Conservation (phyloP, 2,797 vertebrate genomes). For the Hydrolagus colliei region DNA sequence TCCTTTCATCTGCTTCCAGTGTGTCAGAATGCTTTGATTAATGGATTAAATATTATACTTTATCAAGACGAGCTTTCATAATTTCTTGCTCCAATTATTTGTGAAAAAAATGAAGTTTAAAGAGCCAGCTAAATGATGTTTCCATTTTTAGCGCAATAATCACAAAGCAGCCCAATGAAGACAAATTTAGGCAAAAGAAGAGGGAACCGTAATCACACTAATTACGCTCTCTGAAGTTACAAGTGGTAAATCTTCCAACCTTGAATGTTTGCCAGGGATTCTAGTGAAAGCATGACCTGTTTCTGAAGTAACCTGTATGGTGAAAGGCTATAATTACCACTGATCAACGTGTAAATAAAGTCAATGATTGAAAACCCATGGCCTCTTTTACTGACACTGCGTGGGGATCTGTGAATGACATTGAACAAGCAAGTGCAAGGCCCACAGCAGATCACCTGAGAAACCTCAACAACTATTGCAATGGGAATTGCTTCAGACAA, state of each 20-base stretch:
- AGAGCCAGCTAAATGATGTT: background rate
- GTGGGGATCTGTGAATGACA: background rate
- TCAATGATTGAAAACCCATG: background rate
- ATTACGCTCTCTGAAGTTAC: background rate
- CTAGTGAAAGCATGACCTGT: background rate
- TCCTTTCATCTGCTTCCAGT: slow-evolving; percentile 72
- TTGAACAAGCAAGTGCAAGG: background rate
- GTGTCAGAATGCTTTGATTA: slow-evolving; percentile 27
- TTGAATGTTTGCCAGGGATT: background rate
- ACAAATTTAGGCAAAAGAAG: slow-evolving; percentile 8
- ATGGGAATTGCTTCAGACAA: no score
- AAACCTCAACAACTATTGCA: background rate
- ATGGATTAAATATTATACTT: background rate
- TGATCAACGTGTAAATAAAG: background rate
- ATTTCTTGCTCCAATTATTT: background rate
- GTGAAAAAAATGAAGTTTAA: background rate
- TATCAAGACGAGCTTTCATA: background rate
- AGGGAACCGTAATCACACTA: background rate
- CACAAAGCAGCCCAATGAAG: background rate
- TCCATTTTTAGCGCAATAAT: background rate
- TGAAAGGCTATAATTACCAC: background rate
- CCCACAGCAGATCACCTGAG: background rate
- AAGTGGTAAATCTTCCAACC: slow-evolving; percentile 11
- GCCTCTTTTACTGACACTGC: background rate
- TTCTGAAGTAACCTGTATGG: background rate